phyloP scores from a whole-genome alignment of 2,797 vertebrate species.

The Natrix natrix region DNA sequence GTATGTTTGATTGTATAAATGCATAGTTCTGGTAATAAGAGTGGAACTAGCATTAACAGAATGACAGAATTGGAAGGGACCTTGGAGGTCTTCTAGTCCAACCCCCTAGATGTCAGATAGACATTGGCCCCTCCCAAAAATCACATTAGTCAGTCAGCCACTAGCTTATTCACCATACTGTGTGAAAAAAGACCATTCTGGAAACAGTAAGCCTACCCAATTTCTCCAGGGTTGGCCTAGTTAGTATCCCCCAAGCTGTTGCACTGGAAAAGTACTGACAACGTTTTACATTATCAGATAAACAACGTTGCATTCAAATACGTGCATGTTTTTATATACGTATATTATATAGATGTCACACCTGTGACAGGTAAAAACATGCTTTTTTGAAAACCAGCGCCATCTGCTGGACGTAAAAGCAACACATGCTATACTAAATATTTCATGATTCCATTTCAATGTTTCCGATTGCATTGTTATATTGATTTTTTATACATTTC shows the following conservation, averaged over 20 bases:
- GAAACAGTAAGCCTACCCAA: neutral
- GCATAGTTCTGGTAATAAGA: constrained; percentile 60
- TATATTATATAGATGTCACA: no score
- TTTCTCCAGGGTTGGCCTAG: neutral
- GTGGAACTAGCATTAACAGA: constrained; percentile 6
- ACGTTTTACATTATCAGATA: neutral
- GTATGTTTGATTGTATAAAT: constrained; percentile 37
- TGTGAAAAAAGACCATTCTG: neutral
- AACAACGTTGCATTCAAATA: no score
- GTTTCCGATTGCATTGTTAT: no score
- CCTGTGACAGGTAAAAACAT: no score
- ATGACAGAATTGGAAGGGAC: neutral
- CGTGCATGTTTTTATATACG: no score
- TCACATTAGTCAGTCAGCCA: neutral
- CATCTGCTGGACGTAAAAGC: no score
- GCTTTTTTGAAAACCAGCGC: no score
- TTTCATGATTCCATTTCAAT: no score
- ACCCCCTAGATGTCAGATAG: neutral
- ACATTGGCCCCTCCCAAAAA: neutral
- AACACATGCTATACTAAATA: no score
- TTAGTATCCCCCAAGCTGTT: neutral
- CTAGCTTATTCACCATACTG: neutral
- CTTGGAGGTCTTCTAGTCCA: neutral
- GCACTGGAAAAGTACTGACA: neutral
- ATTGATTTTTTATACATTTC: no score